Percentiles rank a stretch among this genome's conserved stretches.
Conservation (phyloP, 2,888 invertebrate species). For the Mesoligia furuncula region DNA sequence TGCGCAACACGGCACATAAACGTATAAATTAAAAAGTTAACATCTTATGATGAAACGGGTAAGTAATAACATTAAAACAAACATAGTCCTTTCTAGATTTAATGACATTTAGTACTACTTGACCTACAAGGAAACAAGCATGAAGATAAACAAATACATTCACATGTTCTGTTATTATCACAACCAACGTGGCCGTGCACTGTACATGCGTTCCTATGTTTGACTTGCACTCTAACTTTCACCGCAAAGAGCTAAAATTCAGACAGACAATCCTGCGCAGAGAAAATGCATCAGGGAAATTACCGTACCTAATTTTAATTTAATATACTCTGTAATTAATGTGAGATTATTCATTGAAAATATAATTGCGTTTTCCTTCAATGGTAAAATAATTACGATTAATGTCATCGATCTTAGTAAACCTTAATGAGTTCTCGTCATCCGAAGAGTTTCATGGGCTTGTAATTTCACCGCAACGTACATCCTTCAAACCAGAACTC, state of each 20-base stretch:
- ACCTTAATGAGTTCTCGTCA: constrained; percentile 3
- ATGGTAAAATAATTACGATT: not conserved
- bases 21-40: constrained; percentile 1
- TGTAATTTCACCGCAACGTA: not conserved
- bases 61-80: not conserved
- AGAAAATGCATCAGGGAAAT: constrained; percentile 38
- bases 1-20: not conserved
- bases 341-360: constrained; percentile 3
- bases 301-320: constrained; percentile 12
- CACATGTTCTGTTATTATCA: constrained; percentile 38
- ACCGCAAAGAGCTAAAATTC: constrained; percentile 47
- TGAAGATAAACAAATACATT: constrained; percentile 19
- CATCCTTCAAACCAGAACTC: not conserved
- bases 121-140: constrained; percentile 39
- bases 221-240: constrained; percentile 59
- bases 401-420: constrained; percentile 4
- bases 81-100: constrained; percentile 15
- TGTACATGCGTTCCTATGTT: constrained; percentile 43
- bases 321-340: not conserved
- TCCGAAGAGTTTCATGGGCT: not conserved
- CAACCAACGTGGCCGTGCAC: constrained; percentile 23
- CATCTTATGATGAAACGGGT: not conserved
- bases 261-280: constrained; percentile 32
- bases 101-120: constrained; percentile 11
- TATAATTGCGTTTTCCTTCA: constrained; percentile 1